These are phyloP conservation scores for Myotis lucifugus DNA, from an alignment of 2,113 vertebrate genomes.

Conservation along the genomic window DNA sequence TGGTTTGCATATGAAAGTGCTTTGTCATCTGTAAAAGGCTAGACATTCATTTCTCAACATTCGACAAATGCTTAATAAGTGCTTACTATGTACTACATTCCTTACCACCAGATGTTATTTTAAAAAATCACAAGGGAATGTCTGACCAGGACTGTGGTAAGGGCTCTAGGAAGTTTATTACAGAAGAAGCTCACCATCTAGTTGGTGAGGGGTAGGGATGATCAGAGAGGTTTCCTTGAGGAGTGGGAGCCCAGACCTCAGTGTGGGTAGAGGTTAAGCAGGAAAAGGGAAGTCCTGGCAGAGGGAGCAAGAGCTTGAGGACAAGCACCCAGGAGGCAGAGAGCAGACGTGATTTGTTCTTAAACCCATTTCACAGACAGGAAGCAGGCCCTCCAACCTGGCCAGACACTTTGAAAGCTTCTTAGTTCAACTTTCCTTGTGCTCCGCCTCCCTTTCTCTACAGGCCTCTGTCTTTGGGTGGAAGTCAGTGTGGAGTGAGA, in stretches of 20 bases:
- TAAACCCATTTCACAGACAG: conserved; percentile 27
- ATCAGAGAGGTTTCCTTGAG: background rate
- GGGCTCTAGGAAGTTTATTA: background rate
- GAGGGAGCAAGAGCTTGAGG: background rate
- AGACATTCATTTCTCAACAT: conserved; percentile 3
- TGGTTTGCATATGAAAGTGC: background rate
- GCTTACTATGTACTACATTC: background rate
- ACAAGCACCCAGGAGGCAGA: background rate
- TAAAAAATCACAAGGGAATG: background rate
- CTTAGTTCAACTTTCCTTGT: background rate
- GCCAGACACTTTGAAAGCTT: background rate
- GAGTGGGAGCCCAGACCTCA: background rate
- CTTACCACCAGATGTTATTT: background rate
- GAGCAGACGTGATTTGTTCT: background rate
- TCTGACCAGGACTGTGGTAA: background rate
- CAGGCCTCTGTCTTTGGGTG: background rate
- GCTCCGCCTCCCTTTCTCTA: background rate
- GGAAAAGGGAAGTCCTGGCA: background rate
- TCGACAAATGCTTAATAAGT: background rate
- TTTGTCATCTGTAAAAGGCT: background rate
- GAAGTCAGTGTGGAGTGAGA: conserved; percentile 32
- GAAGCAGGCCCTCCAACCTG: background rate
- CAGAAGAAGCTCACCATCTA: background rate
- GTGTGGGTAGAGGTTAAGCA: background rate
- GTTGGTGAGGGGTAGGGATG: background rate